Percentiles rank a stretch among this genome's conserved stretches.
These are phyloP conservation scores for Myotis findleyi DNA, from an alignment of 2,797 vertebrate species.

Conservation along the genomic window DNA sequence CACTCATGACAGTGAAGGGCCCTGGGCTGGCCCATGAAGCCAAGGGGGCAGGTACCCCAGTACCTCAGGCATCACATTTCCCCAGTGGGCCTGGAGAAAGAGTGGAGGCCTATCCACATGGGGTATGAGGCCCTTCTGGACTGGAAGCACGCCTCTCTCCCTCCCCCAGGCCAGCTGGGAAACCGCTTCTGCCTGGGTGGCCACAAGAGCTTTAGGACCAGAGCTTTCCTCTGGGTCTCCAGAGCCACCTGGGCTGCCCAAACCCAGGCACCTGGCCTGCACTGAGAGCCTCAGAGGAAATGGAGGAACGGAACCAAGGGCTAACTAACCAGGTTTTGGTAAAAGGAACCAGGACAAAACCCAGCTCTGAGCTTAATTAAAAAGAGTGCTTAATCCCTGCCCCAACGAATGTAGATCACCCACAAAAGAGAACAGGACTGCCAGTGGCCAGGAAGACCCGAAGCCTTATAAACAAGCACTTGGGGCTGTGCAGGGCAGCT, in stretches of 20 bases:
- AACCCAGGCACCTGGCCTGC: background rate
- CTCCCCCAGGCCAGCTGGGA: background rate
- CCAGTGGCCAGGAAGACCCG: slow-evolving; percentile 62
- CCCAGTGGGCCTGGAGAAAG: background rate
- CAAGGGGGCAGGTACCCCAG: background rate
- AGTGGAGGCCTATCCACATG: background rate
- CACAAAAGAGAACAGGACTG: slow-evolving; percentile 40
- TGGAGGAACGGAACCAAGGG: slow-evolving; percentile 39
- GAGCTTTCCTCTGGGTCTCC: slow-evolving; percentile 20
- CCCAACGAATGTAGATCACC: slow-evolving; percentile 49
- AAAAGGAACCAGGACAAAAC: slow-evolving; percentile 60
- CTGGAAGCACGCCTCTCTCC: background rate
- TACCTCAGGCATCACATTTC: background rate
- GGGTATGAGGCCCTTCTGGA: background rate
- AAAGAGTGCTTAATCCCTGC: slow-evolving; percentile 26
- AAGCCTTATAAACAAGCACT: slow-evolving; percentile 47
- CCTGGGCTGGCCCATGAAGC: background rate
- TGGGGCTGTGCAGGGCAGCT: slow-evolving; percentile 18
- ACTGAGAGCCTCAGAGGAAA: slow-evolving; percentile 49
- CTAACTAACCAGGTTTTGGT: slow-evolving; percentile 45
- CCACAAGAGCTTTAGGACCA: slow-evolving; percentile 1
- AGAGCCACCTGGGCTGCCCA: background rate
- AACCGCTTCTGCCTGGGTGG: background rate
- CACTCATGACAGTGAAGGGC: background rate
- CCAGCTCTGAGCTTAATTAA: slow-evolving; percentile 55